These are phyloP conservation scores for Latrodectus geometricus DNA, from an alignment of 1,140 invertebrate species.

Conservation along the genomic window DNA sequence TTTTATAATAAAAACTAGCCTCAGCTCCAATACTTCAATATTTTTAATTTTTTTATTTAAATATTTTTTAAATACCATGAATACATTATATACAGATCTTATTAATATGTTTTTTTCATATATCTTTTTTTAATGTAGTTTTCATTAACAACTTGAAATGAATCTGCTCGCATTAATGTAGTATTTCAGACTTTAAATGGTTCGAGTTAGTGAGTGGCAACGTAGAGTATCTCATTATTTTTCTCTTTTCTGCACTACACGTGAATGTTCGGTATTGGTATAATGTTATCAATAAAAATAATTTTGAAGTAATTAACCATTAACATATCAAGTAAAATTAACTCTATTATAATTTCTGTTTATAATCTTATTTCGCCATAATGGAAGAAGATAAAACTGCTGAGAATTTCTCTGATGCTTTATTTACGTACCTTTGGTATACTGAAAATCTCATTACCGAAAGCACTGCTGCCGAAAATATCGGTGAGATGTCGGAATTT, in stretches of 20 bases:
- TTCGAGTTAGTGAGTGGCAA: not conserved
- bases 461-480: conserved; percentile 2
- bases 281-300: not conserved
- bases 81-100: no score
- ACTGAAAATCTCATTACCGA: conserved; percentile 25
- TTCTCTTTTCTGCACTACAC: not conserved
- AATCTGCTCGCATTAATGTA: no score
- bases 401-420: conserved; percentile 34
- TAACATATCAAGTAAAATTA: not conserved
- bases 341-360: not conserved
- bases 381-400: conserved; percentile 16
- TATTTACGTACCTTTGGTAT: conserved; percentile 38
- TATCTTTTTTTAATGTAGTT: no score
- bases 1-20: no score
- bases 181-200: not conserved
- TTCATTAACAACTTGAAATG: no score
- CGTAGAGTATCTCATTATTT: not conserved
- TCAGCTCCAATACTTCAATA: no score
- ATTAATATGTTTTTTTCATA: no score
- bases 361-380: not conserved
- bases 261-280: not conserved
- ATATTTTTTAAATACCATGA: no score
- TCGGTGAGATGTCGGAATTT: conserved; percentile 31
- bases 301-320: not conserved
- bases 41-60: no score